These are phyloP conservation scores for Mystacornis crossleyi DNA, from an alignment of 2,113 vertebrate genomes.

Conservation along the genomic window DNA sequence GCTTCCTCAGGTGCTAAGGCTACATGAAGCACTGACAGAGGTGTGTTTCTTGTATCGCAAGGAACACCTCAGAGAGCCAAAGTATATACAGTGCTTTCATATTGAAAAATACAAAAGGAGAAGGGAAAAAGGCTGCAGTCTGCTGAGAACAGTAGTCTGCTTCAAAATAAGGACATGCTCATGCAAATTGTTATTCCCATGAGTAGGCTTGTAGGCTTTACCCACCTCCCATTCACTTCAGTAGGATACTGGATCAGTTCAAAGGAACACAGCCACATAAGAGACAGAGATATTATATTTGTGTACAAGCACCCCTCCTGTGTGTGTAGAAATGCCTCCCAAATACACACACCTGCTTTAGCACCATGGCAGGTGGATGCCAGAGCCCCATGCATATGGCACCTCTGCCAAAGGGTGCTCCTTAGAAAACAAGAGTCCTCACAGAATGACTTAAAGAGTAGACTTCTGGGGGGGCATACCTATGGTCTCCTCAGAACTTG, in stretches of 20 bases:
- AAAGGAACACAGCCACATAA: conserved; percentile 4
- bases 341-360: background rate
- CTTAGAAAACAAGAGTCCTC: background rate
- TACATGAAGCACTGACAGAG: background rate
- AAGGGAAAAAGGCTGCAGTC: background rate
- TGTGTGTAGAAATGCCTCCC: background rate
- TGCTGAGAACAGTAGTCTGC: background rate
- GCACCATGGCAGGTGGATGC: background rate
- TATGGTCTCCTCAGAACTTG: background rate
- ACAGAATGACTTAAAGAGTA: background rate
- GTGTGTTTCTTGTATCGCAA: fast-evolving
- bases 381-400: background rate
- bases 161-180: background rate
- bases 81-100: background rate
- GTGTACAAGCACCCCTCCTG: background rate
- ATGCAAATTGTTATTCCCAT: background rate
- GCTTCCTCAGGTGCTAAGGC: background rate
- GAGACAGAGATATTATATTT: background rate
- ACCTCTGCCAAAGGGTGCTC: background rate
- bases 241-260: background rate
- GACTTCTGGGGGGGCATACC: background rate
- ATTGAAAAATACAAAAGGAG: background rate
- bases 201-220: background rate
- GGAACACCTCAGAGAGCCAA: background rate
- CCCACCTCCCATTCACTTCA: background rate